Evolutionary conservation across 2,888 invertebrate species (phyloP).

Genomic region (Hololepta plana): DNA sequence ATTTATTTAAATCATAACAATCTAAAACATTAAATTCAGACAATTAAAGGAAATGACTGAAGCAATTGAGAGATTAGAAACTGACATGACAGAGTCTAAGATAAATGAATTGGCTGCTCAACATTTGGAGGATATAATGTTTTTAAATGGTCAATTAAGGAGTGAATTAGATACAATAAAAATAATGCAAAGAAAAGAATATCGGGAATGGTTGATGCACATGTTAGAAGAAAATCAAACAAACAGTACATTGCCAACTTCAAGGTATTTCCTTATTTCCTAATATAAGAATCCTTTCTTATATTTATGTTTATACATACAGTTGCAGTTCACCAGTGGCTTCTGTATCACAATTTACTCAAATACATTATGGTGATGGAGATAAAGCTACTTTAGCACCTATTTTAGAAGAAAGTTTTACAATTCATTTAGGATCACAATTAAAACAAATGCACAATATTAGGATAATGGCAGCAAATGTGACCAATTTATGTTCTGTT

Average conservation of each 20-base stretch:
- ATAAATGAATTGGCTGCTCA: slow-evolving; percentile 69
- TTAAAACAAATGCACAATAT: slow-evolving; percentile 98
- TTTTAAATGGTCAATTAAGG: slow-evolving; percentile 71
- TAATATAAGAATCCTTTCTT: slow-evolving; percentile 14
- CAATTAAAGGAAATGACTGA: slow-evolving; percentile 82
- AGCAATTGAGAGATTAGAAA: slow-evolving; percentile 63
- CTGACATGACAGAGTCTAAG: slow-evolving; percentile 63
- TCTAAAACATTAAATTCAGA: slow-evolving; percentile 24
- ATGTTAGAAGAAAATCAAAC: slow-evolving; percentile 55
- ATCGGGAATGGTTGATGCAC: slow-evolving; percentile 76
- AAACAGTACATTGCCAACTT: slow-evolving; percentile 32
- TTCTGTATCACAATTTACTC: too few species aligned
- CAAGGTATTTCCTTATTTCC: slow-evolving; percentile 32
- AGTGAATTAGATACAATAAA: slow-evolving; percentile 70
- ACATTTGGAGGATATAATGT: slow-evolving; percentile 68
- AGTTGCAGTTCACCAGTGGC: slow-evolving; percentile 31
- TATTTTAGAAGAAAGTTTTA: slow-evolving; percentile 82
- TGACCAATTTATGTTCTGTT: slow-evolving; percentile 59
- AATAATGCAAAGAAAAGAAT: slow-evolving; percentile 71
- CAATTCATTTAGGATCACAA: slow-evolving; percentile 93
- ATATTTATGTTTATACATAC: too few species aligned
- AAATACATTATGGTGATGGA: too few species aligned
- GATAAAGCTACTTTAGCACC: too few species aligned
- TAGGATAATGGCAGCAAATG: slow-evolving; percentile 70
- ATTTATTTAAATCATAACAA: slow-evolving; percentile 1